Conservation (phyloP, 2,888 invertebrate genomes). For the Erebia aethiops region DNA sequence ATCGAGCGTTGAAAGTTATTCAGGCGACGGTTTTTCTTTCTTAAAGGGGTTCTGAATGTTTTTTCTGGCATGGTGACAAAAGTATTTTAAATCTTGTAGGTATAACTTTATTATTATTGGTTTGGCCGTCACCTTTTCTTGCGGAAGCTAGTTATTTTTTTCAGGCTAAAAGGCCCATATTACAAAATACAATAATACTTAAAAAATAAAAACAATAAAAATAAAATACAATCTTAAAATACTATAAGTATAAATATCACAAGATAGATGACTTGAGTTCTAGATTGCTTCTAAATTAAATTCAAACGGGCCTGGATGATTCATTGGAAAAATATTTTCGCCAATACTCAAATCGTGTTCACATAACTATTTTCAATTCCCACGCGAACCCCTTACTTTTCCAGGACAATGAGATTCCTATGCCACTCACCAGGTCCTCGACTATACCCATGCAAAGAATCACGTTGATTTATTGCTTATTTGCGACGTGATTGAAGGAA, state of each 20-base stretch:
- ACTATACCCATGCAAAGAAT: no score
- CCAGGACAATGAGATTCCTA: no score
- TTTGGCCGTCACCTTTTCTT: background rate
- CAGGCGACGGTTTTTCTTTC: conserved; percentile 14
- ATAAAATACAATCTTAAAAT: no score
- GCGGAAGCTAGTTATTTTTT: no score
- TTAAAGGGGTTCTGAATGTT: conserved; percentile 6
- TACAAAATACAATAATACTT: no score
- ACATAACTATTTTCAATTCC: no score
- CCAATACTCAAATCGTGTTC: background rate
- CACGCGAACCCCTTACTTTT: no score
- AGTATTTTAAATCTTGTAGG: background rate
- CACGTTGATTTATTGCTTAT: no score
- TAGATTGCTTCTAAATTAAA: background rate
- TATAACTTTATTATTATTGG: conserved; percentile 1
- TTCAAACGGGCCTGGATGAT: background rate
- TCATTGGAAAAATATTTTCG: background rate
- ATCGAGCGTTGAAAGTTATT: conserved; percentile 17
- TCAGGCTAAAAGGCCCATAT: no score
- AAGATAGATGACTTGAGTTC: background rate
- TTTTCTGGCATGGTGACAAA: conserved; percentile 11
- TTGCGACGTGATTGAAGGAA: no score
- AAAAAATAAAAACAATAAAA: no score
- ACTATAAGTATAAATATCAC: background rate
- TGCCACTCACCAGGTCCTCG: no score